Conservation (phyloP, 1,140 invertebrate genomes). For the Xylocopa sonorina region DNA sequence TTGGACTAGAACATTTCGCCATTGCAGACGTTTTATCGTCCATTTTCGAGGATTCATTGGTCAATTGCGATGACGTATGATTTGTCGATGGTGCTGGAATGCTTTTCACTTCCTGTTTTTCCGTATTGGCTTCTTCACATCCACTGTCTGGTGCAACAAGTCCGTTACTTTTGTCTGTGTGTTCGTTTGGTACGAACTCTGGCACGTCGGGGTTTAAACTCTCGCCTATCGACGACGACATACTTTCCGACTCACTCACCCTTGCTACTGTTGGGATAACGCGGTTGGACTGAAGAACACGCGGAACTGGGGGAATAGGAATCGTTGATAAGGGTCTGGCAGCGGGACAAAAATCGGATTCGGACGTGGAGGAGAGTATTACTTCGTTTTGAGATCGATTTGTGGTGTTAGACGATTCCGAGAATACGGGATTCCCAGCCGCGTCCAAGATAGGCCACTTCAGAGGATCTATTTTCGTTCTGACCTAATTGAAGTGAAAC, state of each 20-base stretch:
- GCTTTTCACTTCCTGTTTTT: conserved; percentile 38
- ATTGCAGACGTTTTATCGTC: not conserved
- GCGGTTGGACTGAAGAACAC: conserved; percentile 70
- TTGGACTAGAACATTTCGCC: not conserved
- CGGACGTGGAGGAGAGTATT: conserved; percentile 45
- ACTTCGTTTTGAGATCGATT: conserved; percentile 55
- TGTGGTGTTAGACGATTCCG: conserved; percentile 75
- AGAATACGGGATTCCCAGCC: conserved; percentile 73
- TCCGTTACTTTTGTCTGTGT: conserved; percentile 32
- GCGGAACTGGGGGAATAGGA: conserved; percentile 86
- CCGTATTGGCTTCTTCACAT: conserved; percentile 2
- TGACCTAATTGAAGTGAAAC: conserved; percentile 84
- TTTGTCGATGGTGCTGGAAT: conserved; percentile 16
- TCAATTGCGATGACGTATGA: not conserved
- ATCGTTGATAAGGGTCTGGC: conserved; percentile 84
- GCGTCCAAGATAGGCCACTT: conserved; percentile 92
- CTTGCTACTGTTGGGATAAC: conserved; percentile 47
- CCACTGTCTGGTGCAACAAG: conserved; percentile 3
- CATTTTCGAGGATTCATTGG: conserved; percentile 2
- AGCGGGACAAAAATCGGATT: conserved; percentile 79
- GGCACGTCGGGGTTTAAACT: conserved; percentile 92
- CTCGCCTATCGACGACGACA: conserved; percentile 77
- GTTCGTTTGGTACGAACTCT: conserved; percentile 88
- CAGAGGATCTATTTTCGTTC: conserved; percentile 90
- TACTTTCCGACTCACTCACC: conserved; percentile 69